Conservation (phyloP, 2,113 vertebrate genomes). For the Rutilus rutilus region DNA sequence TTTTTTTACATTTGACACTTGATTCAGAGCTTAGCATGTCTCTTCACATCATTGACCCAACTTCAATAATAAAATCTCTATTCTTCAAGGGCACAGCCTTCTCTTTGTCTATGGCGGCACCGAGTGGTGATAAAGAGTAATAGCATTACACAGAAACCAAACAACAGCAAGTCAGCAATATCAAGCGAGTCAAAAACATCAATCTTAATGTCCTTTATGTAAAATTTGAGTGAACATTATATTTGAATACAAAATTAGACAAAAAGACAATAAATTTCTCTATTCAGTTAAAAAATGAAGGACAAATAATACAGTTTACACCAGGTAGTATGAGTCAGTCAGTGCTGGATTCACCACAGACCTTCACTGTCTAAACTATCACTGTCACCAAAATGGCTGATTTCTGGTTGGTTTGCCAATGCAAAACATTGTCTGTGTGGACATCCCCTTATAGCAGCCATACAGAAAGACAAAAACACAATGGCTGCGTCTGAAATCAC, state of each 20-base stretch:
- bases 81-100: neutral
- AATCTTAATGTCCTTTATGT: neutral
- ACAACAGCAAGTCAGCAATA: neutral
- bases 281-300: neutral
- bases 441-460: neutral
- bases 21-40: neutral
- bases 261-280: neutral
- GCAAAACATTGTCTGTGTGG: neutral
- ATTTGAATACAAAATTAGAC: neutral
- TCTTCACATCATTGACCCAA: neutral
- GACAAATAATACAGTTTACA: neutral
- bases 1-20: neutral
- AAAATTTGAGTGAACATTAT: neutral
- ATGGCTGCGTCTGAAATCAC: neutral
- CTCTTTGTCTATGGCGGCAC: conserved; percentile 57
- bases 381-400: neutral
- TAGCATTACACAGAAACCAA: conserved; percentile 14
- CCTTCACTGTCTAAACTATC: neutral
- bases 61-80: neutral
- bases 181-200: neutral
- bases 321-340: neutral
- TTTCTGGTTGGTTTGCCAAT: neutral
- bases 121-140: conserved; percentile 61
- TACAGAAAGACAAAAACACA: neutral
- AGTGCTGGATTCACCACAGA: neutral